Percentiles rank a stretch among this genome's conserved stretches.
Evolutionary conservation across 2,797 vertebrate genomes (phyloP).

Genomic region (Eleutherodactylus coqui): DNA sequence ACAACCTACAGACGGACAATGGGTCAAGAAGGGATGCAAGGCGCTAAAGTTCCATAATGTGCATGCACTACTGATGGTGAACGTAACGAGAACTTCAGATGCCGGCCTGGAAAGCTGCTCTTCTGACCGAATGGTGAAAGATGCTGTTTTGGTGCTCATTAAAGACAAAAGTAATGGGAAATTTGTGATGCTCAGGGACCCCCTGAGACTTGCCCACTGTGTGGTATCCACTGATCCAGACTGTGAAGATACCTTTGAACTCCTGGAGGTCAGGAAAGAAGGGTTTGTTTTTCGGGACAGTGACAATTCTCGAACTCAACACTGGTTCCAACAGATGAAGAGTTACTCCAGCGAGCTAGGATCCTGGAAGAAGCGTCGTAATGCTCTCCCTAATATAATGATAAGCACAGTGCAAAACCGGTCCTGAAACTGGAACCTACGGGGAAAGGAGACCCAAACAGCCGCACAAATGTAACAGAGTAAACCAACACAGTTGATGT

Average conservation of each 20-base stretch:
- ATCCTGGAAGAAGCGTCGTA: conserved; percentile 88
- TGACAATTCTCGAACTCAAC: conserved; percentile 87
- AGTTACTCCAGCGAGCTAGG: conserved; percentile 85
- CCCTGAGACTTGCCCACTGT: conserved; percentile 87
- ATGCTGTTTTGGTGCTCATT: conserved; percentile 88
- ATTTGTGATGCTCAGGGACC: conserved; percentile 87
- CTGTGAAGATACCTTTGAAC: conserved; percentile 89
- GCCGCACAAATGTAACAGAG: background rate
- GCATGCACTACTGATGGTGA: conserved; percentile 89
- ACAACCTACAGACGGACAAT: conserved; percentile 88
- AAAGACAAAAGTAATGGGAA: conserved; percentile 92
- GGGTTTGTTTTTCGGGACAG: conserved; percentile 88
- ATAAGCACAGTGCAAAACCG: conserved; percentile 85
- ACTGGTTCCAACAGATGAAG: conserved; percentile 90
- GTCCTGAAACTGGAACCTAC: conserved; percentile 72
- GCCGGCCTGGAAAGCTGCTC: conserved; percentile 66
- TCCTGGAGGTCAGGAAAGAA: conserved; percentile 89
- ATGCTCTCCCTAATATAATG: conserved; percentile 94
- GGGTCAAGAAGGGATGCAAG: conserved; percentile 90
- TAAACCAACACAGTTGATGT: background rate
- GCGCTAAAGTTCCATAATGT: conserved; percentile 91
- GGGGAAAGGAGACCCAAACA: background rate
- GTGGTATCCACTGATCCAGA: conserved; percentile 88
- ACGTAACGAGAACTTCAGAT: conserved; percentile 75
- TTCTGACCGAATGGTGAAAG: conserved; percentile 74